A percentile compares a stretch with the other conserved stretches of the same genome.
These are phyloP conservation scores for Acrossocheilus fasciatus DNA, from an alignment of 2,797 vertebrate genomes.

Conservation along the genomic window DNA sequence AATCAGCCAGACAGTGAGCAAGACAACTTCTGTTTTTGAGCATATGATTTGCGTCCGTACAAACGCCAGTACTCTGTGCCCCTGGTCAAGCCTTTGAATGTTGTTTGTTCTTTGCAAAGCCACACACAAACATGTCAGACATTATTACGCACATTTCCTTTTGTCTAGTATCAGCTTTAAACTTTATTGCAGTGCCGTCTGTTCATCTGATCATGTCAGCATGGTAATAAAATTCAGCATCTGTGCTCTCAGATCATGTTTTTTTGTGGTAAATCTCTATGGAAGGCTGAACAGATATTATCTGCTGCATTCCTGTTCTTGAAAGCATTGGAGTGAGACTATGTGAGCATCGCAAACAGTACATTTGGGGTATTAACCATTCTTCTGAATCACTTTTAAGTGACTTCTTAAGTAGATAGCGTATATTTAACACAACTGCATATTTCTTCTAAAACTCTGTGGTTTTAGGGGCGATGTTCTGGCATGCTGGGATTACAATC, in stretches of 20 bases:
- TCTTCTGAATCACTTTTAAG: background rate
- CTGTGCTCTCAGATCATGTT: slow-evolving; percentile 28
- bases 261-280: slow-evolving; percentile 22
- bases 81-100: background rate
- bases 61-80: background rate
- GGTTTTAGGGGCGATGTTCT: slow-evolving; percentile 17
- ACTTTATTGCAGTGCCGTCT: background rate
- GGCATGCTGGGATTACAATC: slow-evolving; percentile 38
- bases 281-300: slow-evolving; percentile 43
- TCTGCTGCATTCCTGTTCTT: slow-evolving; percentile 49
- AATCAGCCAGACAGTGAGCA: slow-evolving; percentile 1
- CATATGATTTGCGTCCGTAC: background rate
- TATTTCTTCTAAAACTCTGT: slow-evolving; percentile 7
- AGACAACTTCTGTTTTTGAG: background rate
- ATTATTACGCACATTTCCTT: background rate
- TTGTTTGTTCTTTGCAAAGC: slow-evolving; percentile 9
- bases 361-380: background rate
- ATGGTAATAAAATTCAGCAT: slow-evolving; percentile 16
- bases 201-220: slow-evolving; percentile 18
- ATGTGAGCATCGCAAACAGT: background rate
- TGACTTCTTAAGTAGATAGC: background rate
- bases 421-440: background rate
- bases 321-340: slow-evolving; percentile 11
- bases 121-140: slow-evolving; percentile 11
- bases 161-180: slow-evolving; percentile 9